A percentile compares a stretch with the other conserved stretches of the same genome.
phyloP scores from a whole-genome alignment of 1,140 invertebrate species.

The Drosophila varians region DNA sequence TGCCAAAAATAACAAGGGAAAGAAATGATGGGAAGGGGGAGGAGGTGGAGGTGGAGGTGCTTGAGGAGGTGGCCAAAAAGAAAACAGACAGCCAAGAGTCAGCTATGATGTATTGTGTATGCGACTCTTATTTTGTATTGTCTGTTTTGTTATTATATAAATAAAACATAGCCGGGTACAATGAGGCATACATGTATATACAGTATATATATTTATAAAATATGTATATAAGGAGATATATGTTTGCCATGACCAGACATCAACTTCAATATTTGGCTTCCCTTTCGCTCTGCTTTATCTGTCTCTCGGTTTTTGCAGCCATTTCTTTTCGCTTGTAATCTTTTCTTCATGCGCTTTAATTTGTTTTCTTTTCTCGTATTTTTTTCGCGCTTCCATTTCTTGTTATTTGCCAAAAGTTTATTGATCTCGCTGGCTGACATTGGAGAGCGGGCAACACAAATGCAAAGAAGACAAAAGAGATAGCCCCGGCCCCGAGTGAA shows the following conservation, averaged over 20 bases:
- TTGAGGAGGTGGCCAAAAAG: conserved; percentile 6
- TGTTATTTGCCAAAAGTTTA: conserved; percentile 81
- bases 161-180: conserved; percentile 13
- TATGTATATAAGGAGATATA: background rate
- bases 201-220: background rate
- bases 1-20: conserved; percentile 65
- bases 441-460: conserved; percentile 35
- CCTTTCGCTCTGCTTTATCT: conserved; percentile 9
- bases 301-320: conserved; percentile 31
- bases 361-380: conserved; percentile 67
- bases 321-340: conserved; percentile 65
- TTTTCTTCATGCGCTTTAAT: conserved; percentile 68
- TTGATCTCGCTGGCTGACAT: conserved; percentile 71
- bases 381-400: conserved; percentile 66
- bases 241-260: conserved; percentile 65
- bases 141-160: conserved; percentile 48
- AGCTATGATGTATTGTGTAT: conserved; percentile 26
- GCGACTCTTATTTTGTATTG: conserved; percentile 11
- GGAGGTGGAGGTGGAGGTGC: background rate
- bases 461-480: conserved; percentile 22
- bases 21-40: conserved; percentile 17
- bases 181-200: background rate
- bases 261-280: conserved; percentile 36
- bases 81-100: conserved; percentile 1
- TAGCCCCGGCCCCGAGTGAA: background rate